These are phyloP conservation scores for Chrysochloris asiatica DNA, from an alignment of 2,113 vertebrate species.

Conservation along the genomic window DNA sequence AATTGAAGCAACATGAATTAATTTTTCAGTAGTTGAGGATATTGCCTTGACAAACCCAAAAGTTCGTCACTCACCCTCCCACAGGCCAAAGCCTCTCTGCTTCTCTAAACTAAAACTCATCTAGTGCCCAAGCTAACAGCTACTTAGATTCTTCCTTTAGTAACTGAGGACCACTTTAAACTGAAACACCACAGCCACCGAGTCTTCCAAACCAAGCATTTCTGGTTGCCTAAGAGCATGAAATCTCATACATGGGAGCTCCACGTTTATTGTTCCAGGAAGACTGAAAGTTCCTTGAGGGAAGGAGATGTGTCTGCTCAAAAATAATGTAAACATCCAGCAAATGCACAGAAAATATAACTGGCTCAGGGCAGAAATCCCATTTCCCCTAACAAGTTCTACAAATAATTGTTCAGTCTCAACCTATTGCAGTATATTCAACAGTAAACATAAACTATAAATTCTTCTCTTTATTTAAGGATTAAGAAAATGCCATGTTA, in stretches of 20 bases:
- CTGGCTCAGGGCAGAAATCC: background rate
- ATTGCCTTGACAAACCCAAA: background rate
- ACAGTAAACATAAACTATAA: background rate
- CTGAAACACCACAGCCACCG: background rate
- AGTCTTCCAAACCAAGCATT: background rate
- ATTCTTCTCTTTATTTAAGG: background rate
- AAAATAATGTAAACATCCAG: background rate
- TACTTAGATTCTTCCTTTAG: background rate
- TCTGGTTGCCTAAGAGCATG: background rate
- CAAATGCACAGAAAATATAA: rapidly evolving
- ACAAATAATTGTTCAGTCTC: background rate
- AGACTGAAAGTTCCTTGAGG: background rate
- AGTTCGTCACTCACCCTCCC: background rate
- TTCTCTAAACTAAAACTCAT: background rate
- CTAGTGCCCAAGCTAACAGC: background rate
- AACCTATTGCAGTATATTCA: background rate
- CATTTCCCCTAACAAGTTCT: background rate
- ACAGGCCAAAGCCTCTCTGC: background rate
- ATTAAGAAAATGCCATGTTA: background rate
- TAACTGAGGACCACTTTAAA: background rate
- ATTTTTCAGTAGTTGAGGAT: background rate
- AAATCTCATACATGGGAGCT: background rate
- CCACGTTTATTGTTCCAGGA: background rate
- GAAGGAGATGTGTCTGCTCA: background rate
- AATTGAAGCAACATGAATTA: background rate